These are phyloP conservation scores for Brachionichthys hirsutus DNA, from an alignment of 2,113 vertebrate genomes.

Conservation along the genomic window DNA sequence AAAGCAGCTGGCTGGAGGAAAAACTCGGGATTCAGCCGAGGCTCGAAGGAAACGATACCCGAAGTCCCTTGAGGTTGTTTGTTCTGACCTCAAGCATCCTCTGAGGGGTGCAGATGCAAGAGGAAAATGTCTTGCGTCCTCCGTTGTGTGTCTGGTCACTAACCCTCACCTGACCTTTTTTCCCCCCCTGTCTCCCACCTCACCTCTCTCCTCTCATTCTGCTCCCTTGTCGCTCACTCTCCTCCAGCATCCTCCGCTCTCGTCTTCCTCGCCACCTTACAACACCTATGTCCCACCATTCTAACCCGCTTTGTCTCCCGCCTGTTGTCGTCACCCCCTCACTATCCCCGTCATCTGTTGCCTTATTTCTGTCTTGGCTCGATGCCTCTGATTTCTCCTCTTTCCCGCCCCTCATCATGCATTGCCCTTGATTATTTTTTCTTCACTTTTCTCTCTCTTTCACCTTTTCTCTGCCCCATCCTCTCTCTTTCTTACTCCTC, in stretches of 20 bases:
- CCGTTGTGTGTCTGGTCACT: conserved; percentile 62
- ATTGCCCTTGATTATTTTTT: conserved; percentile 65
- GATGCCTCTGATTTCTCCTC: conserved; percentile 10
- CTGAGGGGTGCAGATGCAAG: neutral
- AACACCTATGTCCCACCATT: conserved; percentile 71
- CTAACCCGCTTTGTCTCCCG: conserved; percentile 44
- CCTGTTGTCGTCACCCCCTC: conserved; percentile 30
- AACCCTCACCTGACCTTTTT: conserved; percentile 67
- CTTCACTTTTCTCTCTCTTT: conserved; percentile 30
- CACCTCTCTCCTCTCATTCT: conserved; percentile 54
- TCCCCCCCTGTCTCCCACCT: conserved; percentile 63
- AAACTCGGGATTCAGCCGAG: conserved; percentile 12
- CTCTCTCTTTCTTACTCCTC: conserved; percentile 59
- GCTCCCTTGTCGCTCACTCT: conserved; percentile 56
- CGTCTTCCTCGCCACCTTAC: conserved; percentile 65
- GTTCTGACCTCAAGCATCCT: neutral
- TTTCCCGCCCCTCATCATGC: conserved; percentile 21
- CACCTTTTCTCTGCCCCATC: conserved; percentile 34
- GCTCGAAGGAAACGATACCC: conserved; percentile 2
- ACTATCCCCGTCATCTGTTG: conserved; percentile 42
- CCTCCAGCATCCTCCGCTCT: conserved; percentile 67
- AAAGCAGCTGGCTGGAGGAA: conserved; percentile 10
- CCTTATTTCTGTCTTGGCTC: conserved; percentile 56
- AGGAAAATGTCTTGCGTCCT: conserved; percentile 33
- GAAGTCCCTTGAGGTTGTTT: neutral